Percentiles rank a stretch among this genome's conserved stretches.
phyloP scores from a whole-genome alignment of 2,113 vertebrate species.

The Silurus meridionalis region DNA sequence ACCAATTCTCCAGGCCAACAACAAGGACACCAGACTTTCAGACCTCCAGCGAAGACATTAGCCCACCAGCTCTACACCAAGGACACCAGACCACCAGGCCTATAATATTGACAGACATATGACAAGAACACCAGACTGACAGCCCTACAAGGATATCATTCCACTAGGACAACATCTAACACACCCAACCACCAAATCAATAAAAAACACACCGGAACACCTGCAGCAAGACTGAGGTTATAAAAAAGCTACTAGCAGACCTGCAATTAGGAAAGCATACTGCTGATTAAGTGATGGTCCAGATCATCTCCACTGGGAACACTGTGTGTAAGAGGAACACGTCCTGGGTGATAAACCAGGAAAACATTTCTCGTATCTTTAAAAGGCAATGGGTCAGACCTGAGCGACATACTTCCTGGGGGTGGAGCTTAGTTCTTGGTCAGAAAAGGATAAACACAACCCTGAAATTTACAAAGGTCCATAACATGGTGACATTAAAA shows the following conservation, averaged over 20 bases:
- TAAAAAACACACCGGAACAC: not conserved
- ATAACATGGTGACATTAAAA: not conserved
- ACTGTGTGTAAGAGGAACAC: not conserved
- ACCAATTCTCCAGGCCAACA: not conserved
- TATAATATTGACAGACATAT: not conserved
- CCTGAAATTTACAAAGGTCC: not conserved
- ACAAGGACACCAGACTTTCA: not conserved
- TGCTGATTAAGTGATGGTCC: not conserved
- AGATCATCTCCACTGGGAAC: not conserved
- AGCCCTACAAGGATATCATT: not conserved
- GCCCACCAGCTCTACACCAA: not conserved
- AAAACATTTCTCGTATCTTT: not conserved
- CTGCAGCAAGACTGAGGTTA: too few species aligned
- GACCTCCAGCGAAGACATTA: not conserved
- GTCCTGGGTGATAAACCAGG: not conserved
- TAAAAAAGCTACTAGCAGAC: too few species aligned
- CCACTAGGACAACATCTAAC: not conserved
- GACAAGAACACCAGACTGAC: not conserved
- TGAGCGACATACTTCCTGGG: not conserved
- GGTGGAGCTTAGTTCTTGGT: not conserved
- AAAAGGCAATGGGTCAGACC: not conserved
- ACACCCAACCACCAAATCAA: too few species aligned
- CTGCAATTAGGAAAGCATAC: too few species aligned
- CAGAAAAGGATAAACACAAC: not conserved
- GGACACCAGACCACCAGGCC: not conserved